Base-by-base conservation (phyloP, 2,888 invertebrate genomes). In the Cantharis flavilabris region DNA sequence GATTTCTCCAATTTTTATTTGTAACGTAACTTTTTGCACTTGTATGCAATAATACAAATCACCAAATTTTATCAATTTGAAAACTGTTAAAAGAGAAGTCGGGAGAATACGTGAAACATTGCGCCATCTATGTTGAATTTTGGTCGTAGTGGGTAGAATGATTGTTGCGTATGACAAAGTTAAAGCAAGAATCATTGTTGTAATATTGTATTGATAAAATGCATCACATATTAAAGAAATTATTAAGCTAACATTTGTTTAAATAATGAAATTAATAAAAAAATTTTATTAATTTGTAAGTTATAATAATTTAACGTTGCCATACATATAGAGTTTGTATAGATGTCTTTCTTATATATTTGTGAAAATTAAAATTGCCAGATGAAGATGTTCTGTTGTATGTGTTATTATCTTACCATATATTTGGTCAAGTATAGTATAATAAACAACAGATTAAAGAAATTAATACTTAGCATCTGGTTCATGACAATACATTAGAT, bases 401-500 rank as follows among this genome's bases (percentile, higher is more conserved):
- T 18, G 69, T 69, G 69, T 65, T 65, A 20, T 65, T 20, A 65
- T 20, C 18, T 65, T 65, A 10, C 23, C 65, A 65, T 11, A 65
- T 18, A 65, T 18, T 49, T 49, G 49, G 49, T 49, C n/a, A 2
- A 49, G 49, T 14, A 18, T 33, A 65, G 75, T 74, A 75, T 75
- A 63, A 76, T 72, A 77, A 64, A 69, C 69, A 75, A 75, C 73
- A 69, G 77, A 73, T 72, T 72, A 75, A 73, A 71, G 33, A 75
- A 78, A 70, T 70, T 79, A 77, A 75, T 80, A 79, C 76, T 81
- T 81, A 76, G 76, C 73, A 83, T 87, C 88, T 88, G 88, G 88
- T 88, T 88, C 86, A 87, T 86, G 88, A 88, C 88, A 88, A 88
- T 88, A 88, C 88, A 86, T 88, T 88, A 88, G 87, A 86, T 86